Base-by-base conservation (phyloP, 2,113 vertebrate genomes). In the Lucifuga dentata region DNA sequence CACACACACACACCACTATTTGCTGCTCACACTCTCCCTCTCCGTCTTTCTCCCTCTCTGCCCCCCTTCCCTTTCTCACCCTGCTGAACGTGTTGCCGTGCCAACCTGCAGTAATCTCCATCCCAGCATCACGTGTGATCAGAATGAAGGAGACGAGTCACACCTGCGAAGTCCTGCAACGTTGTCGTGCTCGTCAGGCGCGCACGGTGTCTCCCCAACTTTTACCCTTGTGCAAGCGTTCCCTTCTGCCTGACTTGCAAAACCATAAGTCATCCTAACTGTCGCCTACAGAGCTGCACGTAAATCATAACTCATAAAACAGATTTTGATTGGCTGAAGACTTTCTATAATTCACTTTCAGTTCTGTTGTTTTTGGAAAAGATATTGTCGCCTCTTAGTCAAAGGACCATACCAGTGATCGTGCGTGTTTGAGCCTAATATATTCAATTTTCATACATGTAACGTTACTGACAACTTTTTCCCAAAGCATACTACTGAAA, bases 31-130 rank as follows among this genome's bases (percentile, higher is more conserved):
- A 24, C 21, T 23, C 39, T 50, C 49, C 51, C 35, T 51, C 46
- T 49, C 17, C 71, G 44, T 56, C 60, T n/a, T n/a, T 23, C 39
- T 50, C 49, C 51, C 35, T 51, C 46, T 49, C 17, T 72, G 44
- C 60, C 41, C 16, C 41, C 48, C 16, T 46, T 40, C 45, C 16
- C 8, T 40, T 33, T 40, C 8, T 29, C 15, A 15, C 11, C 11
- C 29, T 68, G 61, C 23, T 52, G 7, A 61, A 62, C 36, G 36
- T 70, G 68, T 56, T 32, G 23, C 53, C 0, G 2, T 79, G 80
- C 78, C 72, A 59, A 68, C 9, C 24, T 64, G 58, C 76, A 86
- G 84, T 84, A 77, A 84, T 86, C 81, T 78, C 72, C 56, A 80
- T 84, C 73, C 78, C 53, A 20, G 76, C 23, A 55, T 74, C 69